Conservation (phyloP, 2,797 vertebrate species). For the Neopelma chrysocephalum region DNA sequence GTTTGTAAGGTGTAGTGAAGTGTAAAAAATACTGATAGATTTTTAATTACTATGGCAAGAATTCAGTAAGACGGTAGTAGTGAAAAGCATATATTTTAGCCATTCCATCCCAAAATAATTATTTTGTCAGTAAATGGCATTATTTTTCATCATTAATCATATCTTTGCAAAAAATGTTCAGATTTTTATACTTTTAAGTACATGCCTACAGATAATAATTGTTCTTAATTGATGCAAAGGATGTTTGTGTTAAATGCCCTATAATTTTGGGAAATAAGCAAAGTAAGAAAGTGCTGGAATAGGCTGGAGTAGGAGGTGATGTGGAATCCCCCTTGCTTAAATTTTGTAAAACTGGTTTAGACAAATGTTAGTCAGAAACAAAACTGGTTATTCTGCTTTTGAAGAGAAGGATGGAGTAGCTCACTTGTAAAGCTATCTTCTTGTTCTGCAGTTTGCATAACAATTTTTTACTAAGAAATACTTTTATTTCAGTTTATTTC, state of each 20-base stretch:
- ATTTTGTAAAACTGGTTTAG: neutral
- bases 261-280: neutral
- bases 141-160: neutral
- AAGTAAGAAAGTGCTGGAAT: neutral
- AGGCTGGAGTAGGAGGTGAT: neutral
- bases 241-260: neutral
- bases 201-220: neutral
- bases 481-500: neutral
- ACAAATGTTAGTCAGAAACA: neutral
- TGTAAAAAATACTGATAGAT: neutral
- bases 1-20: neutral
- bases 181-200: neutral
- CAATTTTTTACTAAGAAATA: neutral
- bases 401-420: neutral
- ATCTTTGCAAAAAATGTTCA: neutral
- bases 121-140: neutral
- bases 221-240: neutral
- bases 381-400: neutral
- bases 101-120: neutral
- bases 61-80: neutral
- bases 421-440: neutral
- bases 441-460: neutral
- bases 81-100: neutral
- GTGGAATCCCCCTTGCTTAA: neutral
- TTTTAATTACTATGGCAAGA: neutral